Base-by-base conservation (phyloP, 2,797 vertebrate genomes). In the Gallinago solitaria region DNA sequence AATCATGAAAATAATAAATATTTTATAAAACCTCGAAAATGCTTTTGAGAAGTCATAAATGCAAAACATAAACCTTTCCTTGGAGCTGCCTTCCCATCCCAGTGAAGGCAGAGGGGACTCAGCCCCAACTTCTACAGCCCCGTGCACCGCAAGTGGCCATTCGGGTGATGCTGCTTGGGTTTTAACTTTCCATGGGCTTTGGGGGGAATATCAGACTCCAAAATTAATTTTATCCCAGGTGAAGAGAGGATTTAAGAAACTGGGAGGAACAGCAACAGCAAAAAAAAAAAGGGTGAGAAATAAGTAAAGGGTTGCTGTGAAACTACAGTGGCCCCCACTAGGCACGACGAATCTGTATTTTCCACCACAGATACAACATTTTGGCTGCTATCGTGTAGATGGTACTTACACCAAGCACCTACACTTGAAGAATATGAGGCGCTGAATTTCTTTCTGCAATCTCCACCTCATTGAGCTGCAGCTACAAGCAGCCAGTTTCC, bases 361-460 rank as follows among this genome's bases (percentile, higher is more conserved):
- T 27, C 47, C 64, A 13, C 37, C 47, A 27, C 19, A 33, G 81
- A 33, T 33, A 83, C 32, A 71, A 21, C 1, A 1, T 1, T 78
- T 69, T 13, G 8, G 35, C 24, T 75, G 80, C 61, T 74, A 30
- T 37, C 65, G 20, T 6, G 39, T 32, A 57, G 68, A 71, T 47
- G 5, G 28, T 37, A 41, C 41, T 75, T 45, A 53, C 16, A 80
- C 12, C n/a, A 63, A 60, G 54, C 2, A 3, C 9, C 33, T 60
- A 53, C 37, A 30, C 19, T 91, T 73, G 12, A 37, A 64, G 57
- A 35, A 50, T 32, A 28, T 8, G 60, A 79, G 24, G 45, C 9
- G 4, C 35, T 51, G 77, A 78, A 80, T 89, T 96, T 93, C 78
- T 95, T 96, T 93, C 78, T 95, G 73, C 54, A 53, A 0, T 78